Base-by-base conservation (phyloP, 2,113 vertebrate species). In the Bufo bufo region DNA sequence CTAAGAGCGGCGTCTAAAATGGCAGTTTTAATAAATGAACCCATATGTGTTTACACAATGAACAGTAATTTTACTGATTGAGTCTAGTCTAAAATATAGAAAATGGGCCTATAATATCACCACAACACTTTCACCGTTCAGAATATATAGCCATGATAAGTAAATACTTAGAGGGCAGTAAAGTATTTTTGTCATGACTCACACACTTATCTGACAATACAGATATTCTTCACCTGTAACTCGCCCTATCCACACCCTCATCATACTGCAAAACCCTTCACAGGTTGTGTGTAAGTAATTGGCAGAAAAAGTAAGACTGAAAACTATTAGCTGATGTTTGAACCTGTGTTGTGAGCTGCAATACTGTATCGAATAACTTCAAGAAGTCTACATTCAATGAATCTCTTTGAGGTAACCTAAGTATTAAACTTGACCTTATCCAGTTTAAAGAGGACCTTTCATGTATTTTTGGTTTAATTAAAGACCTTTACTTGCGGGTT, bases 181-280 rank as follows among this genome's bases (percentile, higher is more conserved):
- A 84, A 84, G 49, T 66, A 54, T 84, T 54, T 43, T 20, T 23
- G 11, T 49, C n/a, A 84, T 84, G 82, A 84, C 63, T 84, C 82
- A 84, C 49, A 49, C 4, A 23, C 47, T 54, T 84, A 84, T 84
- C 45, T 84, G 63, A 69, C 82, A 71, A 71, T 69, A 12, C 12
- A 69, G 63, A 71, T 84, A 84, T 84, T 84, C 82, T 84, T 84
- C 47, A 14, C 49, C 47, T 14, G 13, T 71, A 84, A 33, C 49
- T 49, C 49, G 65, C 82, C 33, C 82, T 49, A 11, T 84, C 63
- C 63, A 54, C 82, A 84, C 82, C 82, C 82, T 52, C 19, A 8
- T 9, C 13, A 7, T 54, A 71, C 19, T 71, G 54, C 33, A 54
- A 45, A 52, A 52, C 11, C 77, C 16, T 45, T 23, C 33, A 58